Base-by-base conservation (phyloP, 1,140 invertebrate species). In the Drosophila setifemur region DNA sequence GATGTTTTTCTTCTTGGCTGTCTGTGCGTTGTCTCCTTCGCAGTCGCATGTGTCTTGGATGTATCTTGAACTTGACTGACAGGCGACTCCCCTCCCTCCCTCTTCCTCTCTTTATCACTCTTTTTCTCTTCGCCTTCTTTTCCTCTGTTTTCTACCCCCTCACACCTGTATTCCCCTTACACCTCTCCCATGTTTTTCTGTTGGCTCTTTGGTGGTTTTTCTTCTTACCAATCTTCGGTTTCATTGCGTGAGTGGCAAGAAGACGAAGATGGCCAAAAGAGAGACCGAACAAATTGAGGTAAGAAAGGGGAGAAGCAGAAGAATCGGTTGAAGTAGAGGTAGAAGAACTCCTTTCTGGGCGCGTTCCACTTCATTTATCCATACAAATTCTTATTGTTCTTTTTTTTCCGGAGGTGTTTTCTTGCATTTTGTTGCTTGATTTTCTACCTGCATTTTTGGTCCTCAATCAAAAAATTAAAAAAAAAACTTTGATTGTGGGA, bases 291-390 rank as follows among this genome's bases (percentile, higher is more conserved):
- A n/a, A 31, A 31, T 31, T 12, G 12, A 31, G 29, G 29, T 31
- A 31, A 31, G 29, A 31, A 12, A 5, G 21, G 21, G 21, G 2
- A 19, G 26, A 9, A 21, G 49, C 9, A 28, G 37, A 14, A 19
- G 16, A 43, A 26, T 53, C 49, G 35, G 14, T n/a, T n/a, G 23
- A 28, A 37, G 23, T 39, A 39, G 35, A 43, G 12, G 26, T 14
- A 4, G 18, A 16, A n/a, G 14, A 16, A 23, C 39, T 60, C 49
- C 50, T 61, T 43, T 16, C 28, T 16, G 4, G 11, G 2, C 26
- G 6, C 35, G 60, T 71, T 85, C 71, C 70, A 77, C 64, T 60
- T 78, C 54, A 69, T 66, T 76, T 83, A 49, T 60, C 64, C 40
- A 48, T 50, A 21, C 18, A 21, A 26, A 28, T 57, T 60, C 54